Percentiles rank a stretch among this genome's conserved stretches.
phyloP scores from a whole-genome alignment of 2,113 vertebrate species.

The Gulo gulo region DNA sequence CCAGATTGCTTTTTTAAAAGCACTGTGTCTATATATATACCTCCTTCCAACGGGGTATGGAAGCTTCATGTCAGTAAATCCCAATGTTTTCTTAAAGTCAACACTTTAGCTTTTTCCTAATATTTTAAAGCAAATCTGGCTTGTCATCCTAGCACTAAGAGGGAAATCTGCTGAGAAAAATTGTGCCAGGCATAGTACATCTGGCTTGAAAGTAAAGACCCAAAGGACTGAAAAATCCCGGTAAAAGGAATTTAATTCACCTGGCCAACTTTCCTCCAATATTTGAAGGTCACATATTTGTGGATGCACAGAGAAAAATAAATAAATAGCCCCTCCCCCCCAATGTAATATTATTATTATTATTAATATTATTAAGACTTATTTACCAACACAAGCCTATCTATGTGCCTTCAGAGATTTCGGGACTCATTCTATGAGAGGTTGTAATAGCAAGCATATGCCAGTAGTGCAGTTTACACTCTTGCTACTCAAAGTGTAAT shows the following conservation, averaged over 20 bases:
- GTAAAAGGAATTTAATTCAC: neutral
- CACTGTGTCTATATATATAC: neutral
- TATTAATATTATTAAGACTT: neutral
- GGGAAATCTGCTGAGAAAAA: neutral
- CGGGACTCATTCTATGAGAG: neutral
- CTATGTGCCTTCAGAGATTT: neutral
- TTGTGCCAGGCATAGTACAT: neutral
- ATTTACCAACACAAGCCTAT: neutral
- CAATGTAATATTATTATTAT: neutral
- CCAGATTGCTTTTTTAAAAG: neutral
- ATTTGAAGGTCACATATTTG: neutral
- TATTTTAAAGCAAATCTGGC: constrained; percentile 25
- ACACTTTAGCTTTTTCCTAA: neutral
- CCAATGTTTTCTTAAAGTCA: constrained; percentile 19
- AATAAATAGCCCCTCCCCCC: neutral
- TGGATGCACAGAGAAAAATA: neutral
- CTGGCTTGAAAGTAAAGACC: neutral
- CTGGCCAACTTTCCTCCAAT: neutral
- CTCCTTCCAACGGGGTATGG: neutral
- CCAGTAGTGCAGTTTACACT: neutral
- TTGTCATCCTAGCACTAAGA: neutral
- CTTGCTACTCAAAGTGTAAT: neutral
- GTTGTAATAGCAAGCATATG: neutral
- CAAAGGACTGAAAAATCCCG: neutral
- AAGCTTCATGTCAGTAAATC: neutral